phyloP scores from a whole-genome alignment of 2,888 invertebrate genomes.

The Pristionchus mayeri region DNA sequence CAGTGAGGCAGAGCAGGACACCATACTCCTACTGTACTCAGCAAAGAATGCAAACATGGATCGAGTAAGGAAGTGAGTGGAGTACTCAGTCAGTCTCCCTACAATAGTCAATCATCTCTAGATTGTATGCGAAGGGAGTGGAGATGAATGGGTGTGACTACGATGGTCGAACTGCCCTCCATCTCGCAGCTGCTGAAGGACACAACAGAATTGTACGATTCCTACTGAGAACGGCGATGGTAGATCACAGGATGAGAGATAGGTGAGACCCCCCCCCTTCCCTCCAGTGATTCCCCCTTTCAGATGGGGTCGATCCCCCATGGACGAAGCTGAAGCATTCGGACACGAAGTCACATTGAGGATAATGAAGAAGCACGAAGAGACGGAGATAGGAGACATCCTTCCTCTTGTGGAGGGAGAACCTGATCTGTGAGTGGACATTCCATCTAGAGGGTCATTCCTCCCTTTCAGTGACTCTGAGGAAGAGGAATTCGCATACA shows the following conservation, averaged over 20 bases:
- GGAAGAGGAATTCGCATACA: slow-evolving; percentile 31
- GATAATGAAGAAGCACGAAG: slow-evolving; percentile 42
- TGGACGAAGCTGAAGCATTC: slow-evolving; percentile 28
- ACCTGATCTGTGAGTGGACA: neutral
- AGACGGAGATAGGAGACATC: neutral
- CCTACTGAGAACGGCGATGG: slow-evolving; percentile 36
- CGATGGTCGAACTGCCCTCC: slow-evolving; percentile 94
- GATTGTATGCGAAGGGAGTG: slow-evolving; percentile 83
- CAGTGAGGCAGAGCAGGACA: slow-evolving; percentile 86
- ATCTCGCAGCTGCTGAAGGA: slow-evolving; percentile 94
- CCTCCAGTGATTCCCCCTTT: neutral
- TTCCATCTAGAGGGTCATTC: no score
- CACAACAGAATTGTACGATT: slow-evolving; percentile 32
- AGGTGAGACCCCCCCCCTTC: neutral
- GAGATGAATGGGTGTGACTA: slow-evolving; percentile 94
- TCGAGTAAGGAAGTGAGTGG: slow-evolving; percentile 57
- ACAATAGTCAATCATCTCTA: no score
- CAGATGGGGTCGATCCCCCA: slow-evolving; percentile 46
- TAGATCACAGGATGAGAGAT: slow-evolving; percentile 19
- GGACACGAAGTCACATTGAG: neutral
- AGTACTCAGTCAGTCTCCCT: no score
- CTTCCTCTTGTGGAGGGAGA: slow-evolving; percentile 32
- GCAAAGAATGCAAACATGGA: slow-evolving; percentile 89
- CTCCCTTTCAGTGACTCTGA: slow-evolving; percentile 32
- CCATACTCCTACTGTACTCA: slow-evolving; percentile 93